These are phyloP conservation scores for Metridium senile DNA, from an alignment of 92 coral and sea anemone species.

Conservation along the genomic window DNA sequence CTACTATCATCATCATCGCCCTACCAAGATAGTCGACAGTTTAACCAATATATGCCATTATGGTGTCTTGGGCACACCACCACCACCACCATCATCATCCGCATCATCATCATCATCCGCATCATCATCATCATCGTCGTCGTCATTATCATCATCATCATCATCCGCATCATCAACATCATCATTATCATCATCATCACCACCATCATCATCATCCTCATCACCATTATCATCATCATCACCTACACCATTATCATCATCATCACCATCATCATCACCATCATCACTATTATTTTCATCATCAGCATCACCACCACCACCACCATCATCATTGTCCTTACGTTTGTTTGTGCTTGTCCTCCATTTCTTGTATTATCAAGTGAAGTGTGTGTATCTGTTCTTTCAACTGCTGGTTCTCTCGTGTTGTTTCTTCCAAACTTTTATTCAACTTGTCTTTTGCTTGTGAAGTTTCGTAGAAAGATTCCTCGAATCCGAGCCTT, in stretches of 20 bases:
- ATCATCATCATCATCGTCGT: neutral
- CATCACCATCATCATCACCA: neutral
- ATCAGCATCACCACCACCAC: neutral
- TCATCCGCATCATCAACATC: neutral
- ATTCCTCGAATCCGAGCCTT: conserved; percentile 77
- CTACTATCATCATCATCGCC: neutral
- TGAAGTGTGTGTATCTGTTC: conserved; percentile 62
- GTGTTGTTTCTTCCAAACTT: conserved; percentile 58
- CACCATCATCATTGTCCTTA: conserved; percentile 5
- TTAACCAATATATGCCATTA: too few relatives aligned
- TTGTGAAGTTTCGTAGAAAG: conserved; percentile 77
- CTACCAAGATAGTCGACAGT: too few relatives aligned
- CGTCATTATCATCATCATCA: neutral
- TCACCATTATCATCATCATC: neutral
- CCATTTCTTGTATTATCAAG: conserved; percentile 46
- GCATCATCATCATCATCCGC: neutral
- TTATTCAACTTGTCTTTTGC: conserved; percentile 66
- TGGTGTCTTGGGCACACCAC: too few relatives aligned
- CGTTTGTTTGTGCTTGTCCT: conserved; percentile 74
- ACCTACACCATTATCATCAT: neutral
- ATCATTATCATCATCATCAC: neutral
- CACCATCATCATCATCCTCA: neutral
- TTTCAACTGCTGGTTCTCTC: conserved; percentile 62
- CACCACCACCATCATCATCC: neutral
- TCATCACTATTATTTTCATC: neutral